Base-by-base conservation (phyloP, 2,797 vertebrate genomes). In the Pogonophryne albipinna region DNA sequence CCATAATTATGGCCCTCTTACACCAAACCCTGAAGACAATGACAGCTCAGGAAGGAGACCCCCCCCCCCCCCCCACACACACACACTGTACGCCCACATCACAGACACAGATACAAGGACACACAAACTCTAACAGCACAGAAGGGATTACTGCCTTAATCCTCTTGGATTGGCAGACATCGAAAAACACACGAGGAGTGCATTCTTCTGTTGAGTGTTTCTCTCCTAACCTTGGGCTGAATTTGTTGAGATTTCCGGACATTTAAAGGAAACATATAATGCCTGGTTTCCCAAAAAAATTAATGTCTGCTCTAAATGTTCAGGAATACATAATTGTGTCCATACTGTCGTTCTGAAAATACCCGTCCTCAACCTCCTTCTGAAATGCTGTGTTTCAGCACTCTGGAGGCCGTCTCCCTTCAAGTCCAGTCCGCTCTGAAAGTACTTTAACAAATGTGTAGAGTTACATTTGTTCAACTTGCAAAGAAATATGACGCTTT, bases 1-100 rank as follows among this genome's bases (percentile, higher is more conserved):
- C 83, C 51, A 58, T 83, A 80, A 85, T 87, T 79, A 83, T 5
- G 14, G 82, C 66, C 72, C 88, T 69, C 61, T 85, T 78, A 89
- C 76, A 88, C 71, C 66, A 63, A 79, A 69, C 66, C 68, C 79
- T 64, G 69, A 51, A 86, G 75, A 88, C 90, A 91, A 93, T 87
- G 87, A 89, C 87, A 82, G 69, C 76, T 71, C 74, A 80, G 79
- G 61, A 81, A 67, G 78, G 66, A 73, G 67, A 58, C 52, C 14
- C 53, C 65, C 61, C 55, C 19, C 3, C 15, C 2, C 47, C 14
- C 31, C 17, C n/a, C 65, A n/a, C n/a, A n/a, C n/a, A 51, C 58
- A 68, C 58, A 65, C 77, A 84, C 52, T 49, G 44, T 20, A 75
- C 74, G 10, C 80, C 79, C 46, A 68, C 71, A 74, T 34, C 53